phyloP scores from a whole-genome alignment of 2,113 vertebrate genomes.

The Trinectes maculatus region DNA sequence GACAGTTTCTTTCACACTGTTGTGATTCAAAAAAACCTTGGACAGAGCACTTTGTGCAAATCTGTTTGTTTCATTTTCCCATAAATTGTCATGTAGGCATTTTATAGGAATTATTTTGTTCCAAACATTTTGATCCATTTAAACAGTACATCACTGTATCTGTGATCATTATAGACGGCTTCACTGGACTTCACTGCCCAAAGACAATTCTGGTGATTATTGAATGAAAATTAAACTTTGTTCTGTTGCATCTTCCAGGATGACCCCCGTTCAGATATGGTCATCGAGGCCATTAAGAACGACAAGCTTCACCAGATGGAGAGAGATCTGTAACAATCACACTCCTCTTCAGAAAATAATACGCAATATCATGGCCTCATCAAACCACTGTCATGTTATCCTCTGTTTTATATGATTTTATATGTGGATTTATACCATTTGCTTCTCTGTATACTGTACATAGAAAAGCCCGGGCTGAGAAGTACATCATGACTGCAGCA shows the following conservation, averaged over 20 bases:
- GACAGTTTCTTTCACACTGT: too few relatives aligned
- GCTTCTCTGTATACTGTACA: background rate
- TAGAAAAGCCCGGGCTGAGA: constrained; percentile 93
- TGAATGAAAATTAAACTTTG: background rate
- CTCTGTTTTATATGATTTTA: background rate
- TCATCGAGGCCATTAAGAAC: constrained; percentile 96
- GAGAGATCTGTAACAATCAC: constrained; percentile 85
- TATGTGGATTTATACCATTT: background rate
- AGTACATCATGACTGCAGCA: constrained; percentile 96
- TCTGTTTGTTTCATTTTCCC: too few relatives aligned
- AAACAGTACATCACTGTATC: too few relatives aligned
- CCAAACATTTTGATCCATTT: too few relatives aligned
- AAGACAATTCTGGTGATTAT: too few relatives aligned
- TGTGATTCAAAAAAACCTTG: too few relatives aligned
- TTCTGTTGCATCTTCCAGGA: constrained; percentile 80
- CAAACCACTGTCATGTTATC: background rate
- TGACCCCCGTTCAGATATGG: constrained; percentile 87
- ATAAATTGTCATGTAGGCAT: too few relatives aligned
- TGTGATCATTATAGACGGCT: too few relatives aligned
- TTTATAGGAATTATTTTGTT: too few relatives aligned
- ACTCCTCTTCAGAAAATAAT: background rate
- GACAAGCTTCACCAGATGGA: constrained; percentile 95
- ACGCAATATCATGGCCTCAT: background rate
- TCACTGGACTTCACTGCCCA: too few relatives aligned
- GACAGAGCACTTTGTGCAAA: too few relatives aligned